Evolutionary conservation across 2,113 vertebrate species (phyloP).

Genomic region (Poeciliopsis turrubarensis): DNA sequence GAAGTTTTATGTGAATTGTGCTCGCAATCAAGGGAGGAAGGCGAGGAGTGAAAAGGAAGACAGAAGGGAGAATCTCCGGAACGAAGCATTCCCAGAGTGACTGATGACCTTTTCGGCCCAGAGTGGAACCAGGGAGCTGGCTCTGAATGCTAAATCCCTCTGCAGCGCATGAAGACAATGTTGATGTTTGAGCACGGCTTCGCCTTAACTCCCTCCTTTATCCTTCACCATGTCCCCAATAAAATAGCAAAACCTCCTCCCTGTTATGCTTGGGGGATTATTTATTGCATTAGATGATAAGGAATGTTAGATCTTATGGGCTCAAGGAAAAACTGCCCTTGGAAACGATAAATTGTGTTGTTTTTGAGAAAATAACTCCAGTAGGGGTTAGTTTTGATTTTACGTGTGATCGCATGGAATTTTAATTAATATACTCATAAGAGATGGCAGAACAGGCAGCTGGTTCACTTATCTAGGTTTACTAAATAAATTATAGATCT

Average conservation of each 20-base stretch:
- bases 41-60: constrained; percentile 10
- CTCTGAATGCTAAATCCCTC: constrained; percentile 58
- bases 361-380: background rate
- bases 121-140: constrained; percentile 17
- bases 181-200: constrained; percentile 36
- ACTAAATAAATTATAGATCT: constrained; percentile 35
- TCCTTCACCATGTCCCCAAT: constrained; percentile 4
- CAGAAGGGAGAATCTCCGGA: constrained; percentile 2
- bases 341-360: background rate
- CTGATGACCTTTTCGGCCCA: constrained; percentile 48
- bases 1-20: constrained; percentile 53
- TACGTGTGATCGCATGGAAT: background rate
- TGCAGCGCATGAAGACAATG: constrained; percentile 27
- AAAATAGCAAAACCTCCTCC: constrained; percentile 15
- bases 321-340: background rate
- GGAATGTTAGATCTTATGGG: background rate
- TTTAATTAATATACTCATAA: constrained; percentile 1
- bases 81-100: constrained; percentile 36
- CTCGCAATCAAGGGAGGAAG: constrained; percentile 30
- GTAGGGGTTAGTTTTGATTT: constrained; percentile 1
- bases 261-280: background rate
- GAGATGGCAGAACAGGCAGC: constrained; percentile 31
- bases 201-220: background rate
- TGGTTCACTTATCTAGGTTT: constrained; percentile 46
- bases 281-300: background rate